phyloP scores from a whole-genome alignment of 2,797 vertebrate species.

The Hoplostethus mediterraneus region DNA sequence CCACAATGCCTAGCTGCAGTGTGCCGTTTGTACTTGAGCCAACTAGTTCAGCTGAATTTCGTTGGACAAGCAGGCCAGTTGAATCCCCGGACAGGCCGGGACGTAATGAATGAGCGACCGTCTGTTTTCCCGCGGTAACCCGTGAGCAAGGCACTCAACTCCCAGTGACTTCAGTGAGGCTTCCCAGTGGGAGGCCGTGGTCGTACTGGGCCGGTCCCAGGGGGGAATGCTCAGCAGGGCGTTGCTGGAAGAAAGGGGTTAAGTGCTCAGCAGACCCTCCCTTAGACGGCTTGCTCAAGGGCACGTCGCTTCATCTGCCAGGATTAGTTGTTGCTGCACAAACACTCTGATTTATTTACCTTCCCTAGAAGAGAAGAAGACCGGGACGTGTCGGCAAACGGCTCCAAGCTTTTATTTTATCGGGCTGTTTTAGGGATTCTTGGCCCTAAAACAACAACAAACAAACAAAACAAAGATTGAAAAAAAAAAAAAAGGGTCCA shows the following conservation, averaged over 20 bases:
- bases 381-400: no score
- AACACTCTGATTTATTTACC: background rate
- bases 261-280: constrained; percentile 44
- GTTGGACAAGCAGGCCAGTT: constrained; percentile 6
- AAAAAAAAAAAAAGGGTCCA: no score
- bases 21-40: background rate
- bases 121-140: constrained; percentile 28
- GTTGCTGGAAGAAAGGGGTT: constrained; percentile 45
- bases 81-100: constrained; percentile 7
- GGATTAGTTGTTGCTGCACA: background rate
- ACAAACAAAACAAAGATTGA: no score
- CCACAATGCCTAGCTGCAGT: constrained; percentile 12
- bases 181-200: background rate
- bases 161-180: background rate
- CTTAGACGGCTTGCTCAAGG: constrained; percentile 37
- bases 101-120: constrained; percentile 22
- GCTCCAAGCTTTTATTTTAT: no score
- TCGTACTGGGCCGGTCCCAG: background rate
- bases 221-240: constrained; percentile 17
- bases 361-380: no score
- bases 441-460: no score
- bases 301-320: constrained; percentile 1
- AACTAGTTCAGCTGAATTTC: constrained; percentile 25
- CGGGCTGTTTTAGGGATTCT: no score
- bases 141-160: background rate